Evolutionary conservation across 1,140 invertebrate genomes (phyloP).

Genomic region (Halictus rubicundus): DNA sequence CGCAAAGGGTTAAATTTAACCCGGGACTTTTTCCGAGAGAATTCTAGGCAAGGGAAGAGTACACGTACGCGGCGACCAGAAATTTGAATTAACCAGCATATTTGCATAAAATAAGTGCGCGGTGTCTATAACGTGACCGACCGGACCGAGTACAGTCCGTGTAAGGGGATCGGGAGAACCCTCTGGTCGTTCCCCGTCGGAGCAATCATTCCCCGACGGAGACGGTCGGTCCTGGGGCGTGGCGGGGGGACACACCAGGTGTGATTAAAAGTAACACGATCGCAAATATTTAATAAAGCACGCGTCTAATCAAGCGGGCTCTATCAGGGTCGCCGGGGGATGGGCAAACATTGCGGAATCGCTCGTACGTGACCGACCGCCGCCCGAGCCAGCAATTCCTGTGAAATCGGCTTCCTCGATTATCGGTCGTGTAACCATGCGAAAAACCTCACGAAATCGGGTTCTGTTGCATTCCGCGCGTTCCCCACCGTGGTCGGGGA

Average conservation of each 20-base stretch:
- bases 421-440: constrained; percentile 13
- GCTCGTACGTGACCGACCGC: constrained; percentile 25
- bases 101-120: neutral
- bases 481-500: neutral
- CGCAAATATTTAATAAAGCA: constrained; percentile 55
- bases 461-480: constrained; percentile 34
- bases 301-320: constrained; percentile 60
- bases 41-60: no score
- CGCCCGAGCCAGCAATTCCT: constrained; percentile 21
- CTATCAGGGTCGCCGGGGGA: neutral
- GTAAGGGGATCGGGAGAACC: no score
- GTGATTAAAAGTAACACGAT: neutral
- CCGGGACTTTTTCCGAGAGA: no score
- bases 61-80: no score
- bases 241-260: neutral
- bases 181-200: no score
- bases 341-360: constrained; percentile 52
- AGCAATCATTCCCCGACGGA: neutral
- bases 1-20: no score
- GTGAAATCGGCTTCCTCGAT: constrained; percentile 29
- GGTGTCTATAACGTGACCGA: neutral
- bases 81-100: no score
- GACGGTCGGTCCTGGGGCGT: neutral
- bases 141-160: no score
- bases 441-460: constrained; percentile 29